Evolutionary conservation across 2,797 vertebrate species (phyloP).

Genomic region (Enteromius mattozi): DNA sequence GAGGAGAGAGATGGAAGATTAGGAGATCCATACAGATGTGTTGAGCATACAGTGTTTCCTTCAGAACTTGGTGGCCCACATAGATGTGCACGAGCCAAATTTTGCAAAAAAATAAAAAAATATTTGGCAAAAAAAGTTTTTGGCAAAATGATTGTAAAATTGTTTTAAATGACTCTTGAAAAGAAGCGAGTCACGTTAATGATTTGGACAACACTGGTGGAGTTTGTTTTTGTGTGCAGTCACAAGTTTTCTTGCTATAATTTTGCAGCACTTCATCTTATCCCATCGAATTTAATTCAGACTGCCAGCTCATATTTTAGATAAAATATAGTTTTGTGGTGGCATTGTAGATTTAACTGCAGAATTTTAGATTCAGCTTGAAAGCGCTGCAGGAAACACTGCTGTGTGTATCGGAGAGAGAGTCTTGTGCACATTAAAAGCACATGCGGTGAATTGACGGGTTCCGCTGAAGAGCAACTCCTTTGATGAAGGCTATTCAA

Average conservation of each 20-base stretch:
- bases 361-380: neutral
- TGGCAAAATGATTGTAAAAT: neutral
- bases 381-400: neutral
- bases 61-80: neutral
- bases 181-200: neutral
- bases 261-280: neutral
- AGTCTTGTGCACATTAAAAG: slow-evolving; percentile 21
- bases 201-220: neutral
- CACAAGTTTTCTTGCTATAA: neutral
- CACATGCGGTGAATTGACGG: neutral
- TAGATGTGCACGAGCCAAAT: neutral
- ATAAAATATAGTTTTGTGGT: neutral
- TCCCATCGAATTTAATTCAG: neutral
- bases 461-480: slow-evolving; percentile 20
- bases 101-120: too few relatives aligned
- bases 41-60: neutral
- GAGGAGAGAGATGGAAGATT: neutral
- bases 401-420: neutral
- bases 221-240: neutral
- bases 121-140: neutral
- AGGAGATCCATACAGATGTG: slow-evolving; percentile 11
- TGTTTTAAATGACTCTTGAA: neutral
- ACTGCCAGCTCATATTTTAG: neutral
- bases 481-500: slow-evolving; percentile 9
- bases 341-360: neutral